Evolutionary conservation across 2,888 invertebrate species (phyloP).

Genomic region (Ophion costatus): DNA sequence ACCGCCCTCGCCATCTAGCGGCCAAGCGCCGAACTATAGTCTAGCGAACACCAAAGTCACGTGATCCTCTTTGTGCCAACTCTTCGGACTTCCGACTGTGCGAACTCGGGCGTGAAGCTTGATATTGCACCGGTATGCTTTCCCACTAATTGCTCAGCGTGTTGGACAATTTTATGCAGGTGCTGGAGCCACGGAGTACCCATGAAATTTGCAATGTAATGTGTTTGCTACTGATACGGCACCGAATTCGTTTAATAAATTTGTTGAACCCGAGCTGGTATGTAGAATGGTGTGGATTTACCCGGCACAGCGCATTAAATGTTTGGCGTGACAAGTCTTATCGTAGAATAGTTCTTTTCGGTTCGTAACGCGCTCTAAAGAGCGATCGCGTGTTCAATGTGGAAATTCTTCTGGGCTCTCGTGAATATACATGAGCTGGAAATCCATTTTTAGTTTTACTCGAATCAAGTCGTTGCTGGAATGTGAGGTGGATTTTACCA

Average conservation of each 20-base stretch:
- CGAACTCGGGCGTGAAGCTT: background rate
- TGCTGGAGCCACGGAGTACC: background rate
- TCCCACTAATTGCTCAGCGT: conserved; percentile 34
- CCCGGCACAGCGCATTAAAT: conserved; percentile 65
- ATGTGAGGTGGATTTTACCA: background rate
- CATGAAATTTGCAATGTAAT: background rate
- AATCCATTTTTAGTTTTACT: conserved; percentile 10
- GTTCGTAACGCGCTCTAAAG: conserved; percentile 52
- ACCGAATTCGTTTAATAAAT: conserved; percentile 3
- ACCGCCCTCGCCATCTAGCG: background rate
- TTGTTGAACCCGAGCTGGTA: background rate
- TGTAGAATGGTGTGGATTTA: conserved; percentile 45
- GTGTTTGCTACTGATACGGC: conserved; percentile 2
- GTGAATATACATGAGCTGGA: conserved; percentile 7
- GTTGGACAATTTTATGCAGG: conserved; percentile 8
- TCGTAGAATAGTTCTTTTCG: conserved; percentile 54
- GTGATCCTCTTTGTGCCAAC: background rate
- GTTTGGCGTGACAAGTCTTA: conserved; percentile 69
- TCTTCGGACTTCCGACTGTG: conserved; percentile 12
- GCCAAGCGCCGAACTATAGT: background rate
- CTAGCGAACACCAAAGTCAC: background rate
- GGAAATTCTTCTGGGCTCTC: conserved; percentile 49
- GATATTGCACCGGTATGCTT: conserved; percentile 2
- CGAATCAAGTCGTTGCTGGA: background rate
- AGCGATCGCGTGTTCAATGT: conserved; percentile 62